phyloP scores from a whole-genome alignment of 2,113 vertebrate genomes.

The Oriolus oriolus region DNA sequence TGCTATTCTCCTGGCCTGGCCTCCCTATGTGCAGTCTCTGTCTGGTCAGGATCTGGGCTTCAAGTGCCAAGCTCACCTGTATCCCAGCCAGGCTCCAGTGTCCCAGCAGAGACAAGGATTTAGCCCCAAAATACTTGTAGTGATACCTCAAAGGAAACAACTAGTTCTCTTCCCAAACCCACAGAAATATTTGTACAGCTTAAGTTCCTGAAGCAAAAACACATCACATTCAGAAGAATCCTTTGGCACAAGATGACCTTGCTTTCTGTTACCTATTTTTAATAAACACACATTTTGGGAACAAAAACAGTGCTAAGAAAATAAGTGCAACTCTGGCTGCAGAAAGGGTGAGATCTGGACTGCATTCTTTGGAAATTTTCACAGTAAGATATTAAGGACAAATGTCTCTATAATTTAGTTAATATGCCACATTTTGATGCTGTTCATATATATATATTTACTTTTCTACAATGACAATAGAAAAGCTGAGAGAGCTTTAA shows the following conservation, averaged over 20 bases:
- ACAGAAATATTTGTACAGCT: constrained; percentile 48
- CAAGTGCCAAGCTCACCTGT: constrained; percentile 56
- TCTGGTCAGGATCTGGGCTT: constrained; percentile 55
- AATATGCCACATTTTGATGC: neutral
- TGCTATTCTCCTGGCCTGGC: constrained; percentile 49
- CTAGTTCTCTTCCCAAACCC: constrained; percentile 30
- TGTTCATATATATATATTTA: neutral
- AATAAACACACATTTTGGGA: constrained; percentile 23
- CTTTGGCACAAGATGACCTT: neutral
- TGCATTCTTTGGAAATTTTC: constrained; percentile 1
- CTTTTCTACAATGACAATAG: neutral
- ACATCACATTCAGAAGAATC: constrained; percentile 30
- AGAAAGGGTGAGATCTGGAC: neutral
- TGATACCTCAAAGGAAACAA: constrained; percentile 27
- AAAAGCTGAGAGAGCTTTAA: neutral
- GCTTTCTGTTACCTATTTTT: constrained; percentile 58
- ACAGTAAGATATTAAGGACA: neutral
- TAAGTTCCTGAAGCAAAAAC: constrained; percentile 1
- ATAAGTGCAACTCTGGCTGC: constrained; percentile 10
- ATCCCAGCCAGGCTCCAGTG: constrained; percentile 47
- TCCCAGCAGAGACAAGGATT: constrained; percentile 37
- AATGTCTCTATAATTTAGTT: neutral
- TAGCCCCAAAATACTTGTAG: neutral
- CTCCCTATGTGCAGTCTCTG: neutral
- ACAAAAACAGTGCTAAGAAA: constrained; percentile 14